phyloP scores from a whole-genome alignment of 1,140 invertebrate species.

The Cephus cinctus region DNA sequence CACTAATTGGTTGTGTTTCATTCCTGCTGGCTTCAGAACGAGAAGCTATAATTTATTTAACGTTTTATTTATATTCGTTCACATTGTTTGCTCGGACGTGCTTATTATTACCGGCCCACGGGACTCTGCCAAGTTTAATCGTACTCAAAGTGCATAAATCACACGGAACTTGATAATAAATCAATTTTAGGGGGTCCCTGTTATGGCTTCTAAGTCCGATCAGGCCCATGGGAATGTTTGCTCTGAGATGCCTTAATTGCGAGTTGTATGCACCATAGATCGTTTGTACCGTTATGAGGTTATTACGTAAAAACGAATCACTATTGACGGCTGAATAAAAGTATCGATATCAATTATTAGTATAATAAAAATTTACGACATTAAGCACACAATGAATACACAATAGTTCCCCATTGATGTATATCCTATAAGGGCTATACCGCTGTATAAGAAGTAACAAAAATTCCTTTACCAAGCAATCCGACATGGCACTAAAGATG shows the following conservation, averaged over 20 bases:
- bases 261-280: no score
- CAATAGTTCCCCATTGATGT: neutral
- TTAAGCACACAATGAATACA: neutral
- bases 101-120: slow-evolving; percentile 23
- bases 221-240: slow-evolving; percentile 6
- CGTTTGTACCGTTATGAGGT: no score
- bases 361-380: neutral
- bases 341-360: neutral
- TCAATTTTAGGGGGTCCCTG: slow-evolving; percentile 30
- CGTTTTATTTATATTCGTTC: no score
- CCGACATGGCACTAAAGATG: no score
- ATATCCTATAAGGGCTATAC: neutral
- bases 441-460: no score
- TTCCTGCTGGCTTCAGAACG: slow-evolving; percentile 22
- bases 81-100: slow-evolving; percentile 23
- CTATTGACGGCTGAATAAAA: neutral
- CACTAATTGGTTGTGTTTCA: no score
- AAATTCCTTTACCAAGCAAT: no score
- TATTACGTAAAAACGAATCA: slow-evolving; percentile 1
- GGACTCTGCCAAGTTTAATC: slow-evolving; percentile 21
- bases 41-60: no score
- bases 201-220: slow-evolving; percentile 17
- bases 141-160: slow-evolving; percentile 30
- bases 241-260: slow-evolving; percentile 3
- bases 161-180: slow-evolving; percentile 29